A percentile compares a stretch with the other conserved stretches of the same genome.
phyloP scores from a whole-genome alignment of 1,140 invertebrate genomes.

The Cyclargus thomasi region DNA sequence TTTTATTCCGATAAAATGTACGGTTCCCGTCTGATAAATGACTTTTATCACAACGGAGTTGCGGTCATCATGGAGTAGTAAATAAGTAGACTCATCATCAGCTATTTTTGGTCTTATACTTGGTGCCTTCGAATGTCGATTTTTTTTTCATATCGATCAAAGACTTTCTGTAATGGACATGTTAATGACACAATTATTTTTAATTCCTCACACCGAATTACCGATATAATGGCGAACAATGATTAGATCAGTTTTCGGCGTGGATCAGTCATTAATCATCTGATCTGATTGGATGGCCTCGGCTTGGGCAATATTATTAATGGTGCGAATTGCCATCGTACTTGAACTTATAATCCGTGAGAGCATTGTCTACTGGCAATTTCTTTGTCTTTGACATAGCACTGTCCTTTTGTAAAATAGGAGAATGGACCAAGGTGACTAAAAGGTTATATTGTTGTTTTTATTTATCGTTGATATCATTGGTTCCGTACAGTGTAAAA shows the following conservation, averaged over 20 bases:
- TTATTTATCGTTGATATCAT: not conserved
- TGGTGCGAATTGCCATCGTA: not conserved
- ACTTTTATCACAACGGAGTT: no score
- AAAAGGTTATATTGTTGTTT: not conserved
- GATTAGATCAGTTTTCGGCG: not conserved
- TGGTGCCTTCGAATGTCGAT: no score
- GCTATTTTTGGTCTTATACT: no score
- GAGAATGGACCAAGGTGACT: not conserved
- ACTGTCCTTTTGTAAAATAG: not conserved
- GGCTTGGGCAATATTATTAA: slow-evolving; percentile 1
- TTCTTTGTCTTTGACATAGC: slow-evolving; percentile 1
- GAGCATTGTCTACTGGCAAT: not conserved
- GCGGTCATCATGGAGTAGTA: no score
- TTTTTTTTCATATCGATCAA: no score
- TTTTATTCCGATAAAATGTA: no score
- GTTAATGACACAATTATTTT: slow-evolving; percentile 3
- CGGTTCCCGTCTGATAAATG: no score
- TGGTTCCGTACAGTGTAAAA: no score
- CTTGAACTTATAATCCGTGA: not conserved
- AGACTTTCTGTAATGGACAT: not conserved
- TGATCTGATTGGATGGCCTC: not conserved
- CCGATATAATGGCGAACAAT: not conserved
- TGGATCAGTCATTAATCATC: not conserved
- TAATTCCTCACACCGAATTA: slow-evolving; percentile 1
- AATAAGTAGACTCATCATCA: no score